Percentiles rank a stretch among this genome's conserved stretches.
phyloP scores from a whole-genome alignment of 2,888 invertebrate species.

The Dorcus parallelipipedus region DNA sequence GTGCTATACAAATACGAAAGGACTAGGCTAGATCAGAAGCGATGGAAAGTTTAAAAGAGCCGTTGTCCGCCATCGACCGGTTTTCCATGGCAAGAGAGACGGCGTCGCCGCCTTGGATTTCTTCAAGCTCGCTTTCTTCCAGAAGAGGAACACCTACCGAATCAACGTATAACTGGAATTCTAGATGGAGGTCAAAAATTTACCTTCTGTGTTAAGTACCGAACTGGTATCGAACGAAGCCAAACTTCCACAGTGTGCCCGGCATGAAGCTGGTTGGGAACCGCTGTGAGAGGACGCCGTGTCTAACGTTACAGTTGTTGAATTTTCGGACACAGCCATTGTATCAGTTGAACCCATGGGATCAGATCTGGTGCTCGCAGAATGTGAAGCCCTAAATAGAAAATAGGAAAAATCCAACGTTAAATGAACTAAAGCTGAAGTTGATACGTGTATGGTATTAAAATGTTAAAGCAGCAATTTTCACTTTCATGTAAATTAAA shows the following conservation, averaged over 20 bases:
- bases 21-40: constrained; percentile 39
- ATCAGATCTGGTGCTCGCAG: constrained; percentile 45
- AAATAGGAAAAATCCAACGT: too few relatives aligned
- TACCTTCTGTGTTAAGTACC: constrained; percentile 56
- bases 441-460: too few relatives aligned
- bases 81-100: constrained; percentile 42
- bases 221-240: constrained; percentile 53
- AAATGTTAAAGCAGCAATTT: background rate
- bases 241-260: constrained; percentile 55
- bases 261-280: constrained; percentile 52
- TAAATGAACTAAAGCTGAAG: too few relatives aligned
- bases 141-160: constrained; percentile 46
- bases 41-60: constrained; percentile 44
- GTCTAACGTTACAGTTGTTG: constrained; percentile 55
- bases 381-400: constrained; percentile 45
- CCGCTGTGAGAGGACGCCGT: constrained; percentile 52
- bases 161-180: background rate
- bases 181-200: constrained; percentile 11
- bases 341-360: constrained; percentile 57
- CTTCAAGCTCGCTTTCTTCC: constrained; percentile 48
- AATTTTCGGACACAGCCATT: constrained; percentile 53
- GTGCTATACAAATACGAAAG: background rate
- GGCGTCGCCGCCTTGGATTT: constrained; percentile 39
- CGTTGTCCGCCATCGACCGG: constrained; percentile 42
- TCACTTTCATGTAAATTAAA: background rate